Base-by-base conservation (phyloP, 1,140 invertebrate species). In the Trypoxylus dichotomus region DNA sequence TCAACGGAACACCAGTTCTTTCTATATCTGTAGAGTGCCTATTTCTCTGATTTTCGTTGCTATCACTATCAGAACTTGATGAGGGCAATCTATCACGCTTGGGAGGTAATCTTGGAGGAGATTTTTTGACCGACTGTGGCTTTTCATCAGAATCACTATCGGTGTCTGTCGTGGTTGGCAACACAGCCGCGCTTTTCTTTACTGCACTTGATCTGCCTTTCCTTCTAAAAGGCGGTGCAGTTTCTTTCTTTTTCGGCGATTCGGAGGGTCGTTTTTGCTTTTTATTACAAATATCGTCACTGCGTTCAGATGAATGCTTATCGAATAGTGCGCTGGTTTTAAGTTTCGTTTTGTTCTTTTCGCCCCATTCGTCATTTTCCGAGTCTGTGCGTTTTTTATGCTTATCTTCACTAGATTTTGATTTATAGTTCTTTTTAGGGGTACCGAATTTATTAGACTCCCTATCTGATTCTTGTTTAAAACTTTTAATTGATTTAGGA, bases 191-290 rank as follows among this genome's bases (percentile, higher is more conserved):
- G 71, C 82, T 84, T 78, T 85, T 85, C 27, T 43, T 32, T n/a
- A 77, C 80, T 10, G 79, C 27, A 72, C 47, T 25, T 74, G 72
- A 60, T 25, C 75, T 73, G 37, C 74, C 76, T 82, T 85, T 84
- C 76, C 81, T 78, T 71, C 83, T 78, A 29, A 77, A 81, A 6
- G 81, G 82, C 60, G 81, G 80, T 15, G 81, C 79, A 19, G 79
- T 79, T 54, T 87, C 85, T 76, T 87, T 88, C 68, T 85, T 86
- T 79, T 79, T 80, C 10, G 79, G 75, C 19, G 79, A 78, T 42
- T 80, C 79, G 19, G 78, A 68, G 29, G 68, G 63, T 58, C 60
- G 8, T 74, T 81, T 80, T 0, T 75, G 75, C 27, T 78, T 78
- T 37, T 74, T 77, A 58, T 78, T 75, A n/a, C 77, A 77, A 41